Evolutionary conservation across 2,888 invertebrate genomes (phyloP).

Genomic region (Leucophenga montana): DNA sequence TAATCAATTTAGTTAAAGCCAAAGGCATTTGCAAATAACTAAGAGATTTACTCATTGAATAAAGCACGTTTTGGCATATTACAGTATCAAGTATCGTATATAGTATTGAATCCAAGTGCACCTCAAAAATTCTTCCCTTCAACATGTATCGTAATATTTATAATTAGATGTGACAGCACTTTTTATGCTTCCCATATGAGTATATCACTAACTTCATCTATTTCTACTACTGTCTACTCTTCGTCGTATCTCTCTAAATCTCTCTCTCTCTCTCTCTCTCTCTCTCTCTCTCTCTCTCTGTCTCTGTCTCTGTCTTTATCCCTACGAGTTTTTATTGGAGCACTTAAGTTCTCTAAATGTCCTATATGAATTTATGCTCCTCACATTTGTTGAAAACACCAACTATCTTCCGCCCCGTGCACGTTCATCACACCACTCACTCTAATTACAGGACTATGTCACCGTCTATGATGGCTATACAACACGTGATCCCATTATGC

Average conservation of each 20-base stretch:
- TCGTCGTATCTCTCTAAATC: not conserved
- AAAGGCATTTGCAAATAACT: not conserved
- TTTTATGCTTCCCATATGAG: constrained; percentile 37
- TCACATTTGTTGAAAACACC: constrained; percentile 39
- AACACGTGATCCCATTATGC: constrained; percentile 87
- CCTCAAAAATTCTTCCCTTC: not conserved
- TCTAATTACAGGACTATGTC: constrained; percentile 81
- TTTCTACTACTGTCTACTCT: not conserved
- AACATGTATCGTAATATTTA: constrained; percentile 33
- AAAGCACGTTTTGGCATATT: constrained; percentile 38
- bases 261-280: no score
- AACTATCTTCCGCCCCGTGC: constrained; percentile 1
- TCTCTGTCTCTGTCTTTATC: no score
- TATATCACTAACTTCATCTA: not conserved
- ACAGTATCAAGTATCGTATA: constrained; percentile 56
- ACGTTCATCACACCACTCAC: constrained; percentile 31
- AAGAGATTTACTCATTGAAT: not conserved
- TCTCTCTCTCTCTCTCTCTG: no score
- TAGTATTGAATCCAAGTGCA: constrained; percentile 59
- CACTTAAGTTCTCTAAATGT: no score
- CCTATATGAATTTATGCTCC: not conserved
- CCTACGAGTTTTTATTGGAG: no score
- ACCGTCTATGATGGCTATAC: constrained; percentile 92
- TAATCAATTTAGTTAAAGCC: not conserved
- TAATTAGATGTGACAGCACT: constrained; percentile 22